These are phyloP conservation scores for Drosophila littoralis DNA, from an alignment of 1,140 invertebrate genomes.

Conservation along the genomic window DNA sequence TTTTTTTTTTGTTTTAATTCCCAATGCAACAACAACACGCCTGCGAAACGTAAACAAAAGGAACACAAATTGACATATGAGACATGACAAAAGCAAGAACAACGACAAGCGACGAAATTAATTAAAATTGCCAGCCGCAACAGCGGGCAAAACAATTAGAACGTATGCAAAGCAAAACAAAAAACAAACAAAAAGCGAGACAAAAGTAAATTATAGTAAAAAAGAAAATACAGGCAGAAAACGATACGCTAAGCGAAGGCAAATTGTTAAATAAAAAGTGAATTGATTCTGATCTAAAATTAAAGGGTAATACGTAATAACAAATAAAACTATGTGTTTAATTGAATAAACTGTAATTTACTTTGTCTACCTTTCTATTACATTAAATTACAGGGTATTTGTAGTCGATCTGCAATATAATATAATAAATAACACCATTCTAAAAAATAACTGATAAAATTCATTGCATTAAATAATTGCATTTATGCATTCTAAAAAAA, in stretches of 20 bases:
- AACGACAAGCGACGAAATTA: slow-evolving; percentile 42
- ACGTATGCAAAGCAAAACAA: slow-evolving; percentile 16
- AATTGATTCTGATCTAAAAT: too few relatives aligned
- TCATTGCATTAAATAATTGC: not conserved
- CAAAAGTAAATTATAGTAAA: not conserved
- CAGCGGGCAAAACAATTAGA: slow-evolving; percentile 40
- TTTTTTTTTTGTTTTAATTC: slow-evolving; percentile 5
- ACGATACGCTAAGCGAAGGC: not conserved
- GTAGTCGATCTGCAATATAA: not conserved
- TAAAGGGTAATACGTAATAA: too few relatives aligned
- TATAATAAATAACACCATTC: too few relatives aligned
- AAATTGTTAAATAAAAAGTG: too few relatives aligned
- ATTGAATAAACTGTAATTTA: too few relatives aligned
- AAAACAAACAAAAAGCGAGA: not conserved
- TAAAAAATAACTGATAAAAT: too few relatives aligned
- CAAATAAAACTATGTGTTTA: too few relatives aligned
- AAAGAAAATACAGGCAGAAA: not conserved
- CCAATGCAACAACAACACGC: slow-evolving; percentile 30
- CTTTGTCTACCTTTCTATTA: too few relatives aligned
- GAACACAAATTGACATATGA: slow-evolving; percentile 31
- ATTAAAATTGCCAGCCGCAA: slow-evolving; percentile 54
- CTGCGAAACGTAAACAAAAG: slow-evolving; percentile 55
- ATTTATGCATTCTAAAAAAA: too few relatives aligned
- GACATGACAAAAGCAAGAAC: slow-evolving; percentile 4
- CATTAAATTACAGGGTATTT: not conserved